phyloP scores from a whole-genome alignment of 2,888 invertebrate species.

The Seira musarum region DNA sequence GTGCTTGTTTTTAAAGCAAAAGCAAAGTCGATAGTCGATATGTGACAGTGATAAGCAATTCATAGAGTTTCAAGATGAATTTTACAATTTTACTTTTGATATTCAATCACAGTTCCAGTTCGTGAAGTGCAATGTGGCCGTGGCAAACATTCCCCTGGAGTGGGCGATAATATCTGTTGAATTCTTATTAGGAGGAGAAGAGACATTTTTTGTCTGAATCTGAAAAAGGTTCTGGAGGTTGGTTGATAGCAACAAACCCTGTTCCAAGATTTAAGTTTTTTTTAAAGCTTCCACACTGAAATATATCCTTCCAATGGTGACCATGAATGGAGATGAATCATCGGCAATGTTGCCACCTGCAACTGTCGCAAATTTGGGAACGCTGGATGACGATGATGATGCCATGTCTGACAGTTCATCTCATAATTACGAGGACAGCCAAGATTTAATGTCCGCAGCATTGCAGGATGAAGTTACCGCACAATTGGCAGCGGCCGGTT shows the following conservation, averaged over 20 bases:
- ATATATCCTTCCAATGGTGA: too few species aligned
- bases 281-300: background rate
- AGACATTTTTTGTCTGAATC: background rate
- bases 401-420: conserved; percentile 84
- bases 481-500: conserved; percentile 95
- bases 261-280: background rate
- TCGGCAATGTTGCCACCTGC: conserved; percentile 63
- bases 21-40: too few species aligned
- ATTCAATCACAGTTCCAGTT: too few species aligned
- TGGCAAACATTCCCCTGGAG: too few species aligned
- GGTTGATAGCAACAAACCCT: too few species aligned
- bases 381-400: conserved; percentile 82
- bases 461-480: conserved; percentile 96
- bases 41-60: too few species aligned
- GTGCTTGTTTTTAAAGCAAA: too few species aligned
- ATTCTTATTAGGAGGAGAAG: background rate
- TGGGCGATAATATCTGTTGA: too few species aligned
- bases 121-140: too few species aligned
- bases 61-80: too few species aligned
- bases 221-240: background rate
- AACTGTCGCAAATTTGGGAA: conserved; percentile 59
- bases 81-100: too few species aligned
- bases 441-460: conserved; percentile 86
- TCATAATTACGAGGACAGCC: conserved; percentile 81
- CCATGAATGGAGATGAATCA: conserved; percentile 69